A percentile compares a stretch with the other conserved stretches of the same genome.
These are phyloP conservation scores for Alauda arvensis DNA, from an alignment of 2,797 vertebrate genomes.

Conservation along the genomic window DNA sequence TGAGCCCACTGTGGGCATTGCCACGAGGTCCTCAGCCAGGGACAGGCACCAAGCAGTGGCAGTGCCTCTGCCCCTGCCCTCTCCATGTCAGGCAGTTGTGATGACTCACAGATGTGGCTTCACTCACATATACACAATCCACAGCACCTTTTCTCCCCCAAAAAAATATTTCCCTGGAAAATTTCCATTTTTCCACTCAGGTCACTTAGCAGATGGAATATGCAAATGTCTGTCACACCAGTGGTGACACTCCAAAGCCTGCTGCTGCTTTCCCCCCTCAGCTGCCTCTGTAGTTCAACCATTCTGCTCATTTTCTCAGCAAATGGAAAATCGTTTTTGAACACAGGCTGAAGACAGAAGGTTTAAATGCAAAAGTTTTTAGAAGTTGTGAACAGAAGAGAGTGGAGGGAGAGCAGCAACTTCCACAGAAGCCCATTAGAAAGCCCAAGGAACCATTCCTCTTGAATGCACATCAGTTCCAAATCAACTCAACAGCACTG, in stretches of 20 bases:
- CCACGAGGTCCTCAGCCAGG: no score
- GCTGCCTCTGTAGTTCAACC: neutral
- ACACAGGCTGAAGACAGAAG: neutral
- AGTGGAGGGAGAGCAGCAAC: neutral
- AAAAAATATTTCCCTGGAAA: neutral
- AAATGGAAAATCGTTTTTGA: neutral
- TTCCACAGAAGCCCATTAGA: neutral
- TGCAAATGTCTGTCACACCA: neutral
- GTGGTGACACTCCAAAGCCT: neutral
- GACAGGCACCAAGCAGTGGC: neutral
- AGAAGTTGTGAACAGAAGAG: neutral
- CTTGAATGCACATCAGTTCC: neutral
- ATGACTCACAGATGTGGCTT: neutral
- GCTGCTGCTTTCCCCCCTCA: neutral
- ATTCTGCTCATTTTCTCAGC: neutral
- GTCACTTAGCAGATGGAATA: neutral
- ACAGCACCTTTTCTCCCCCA: fast-evolving
- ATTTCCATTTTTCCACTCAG: neutral
- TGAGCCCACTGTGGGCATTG: neutral
- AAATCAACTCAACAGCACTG: neutral
- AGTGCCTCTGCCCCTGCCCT: neutral
- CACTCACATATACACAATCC: neutral
- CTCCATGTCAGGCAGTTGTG: neutral
- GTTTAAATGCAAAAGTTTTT: neutral
- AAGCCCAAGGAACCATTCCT: neutral